phyloP scores from a whole-genome alignment of 2,888 invertebrate species.

The Andrena dorsata region DNA sequence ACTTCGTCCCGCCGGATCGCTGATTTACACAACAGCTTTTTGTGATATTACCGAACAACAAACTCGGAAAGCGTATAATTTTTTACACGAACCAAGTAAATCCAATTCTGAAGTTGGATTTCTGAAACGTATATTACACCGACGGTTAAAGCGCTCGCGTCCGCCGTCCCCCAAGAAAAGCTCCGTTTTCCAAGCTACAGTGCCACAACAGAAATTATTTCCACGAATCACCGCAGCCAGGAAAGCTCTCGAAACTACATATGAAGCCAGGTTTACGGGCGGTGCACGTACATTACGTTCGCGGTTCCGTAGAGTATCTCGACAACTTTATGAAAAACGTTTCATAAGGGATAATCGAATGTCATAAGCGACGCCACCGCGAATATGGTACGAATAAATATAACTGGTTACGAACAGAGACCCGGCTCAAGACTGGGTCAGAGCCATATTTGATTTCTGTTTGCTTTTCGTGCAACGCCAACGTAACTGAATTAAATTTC shows the following conservation, averaged over 20 bases:
- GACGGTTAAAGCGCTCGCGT: no score
- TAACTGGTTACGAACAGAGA: background rate
- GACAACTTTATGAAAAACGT: background rate
- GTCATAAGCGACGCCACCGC: background rate
- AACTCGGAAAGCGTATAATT: no score
- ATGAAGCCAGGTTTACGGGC: background rate
- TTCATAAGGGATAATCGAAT: slow-evolving; percentile 3
- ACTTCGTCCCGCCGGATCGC: no score
- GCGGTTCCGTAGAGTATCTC: background rate
- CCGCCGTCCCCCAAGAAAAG: no score
- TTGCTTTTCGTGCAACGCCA: slow-evolving; percentile 6
- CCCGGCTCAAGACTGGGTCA: background rate
- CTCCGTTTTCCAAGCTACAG: no score
- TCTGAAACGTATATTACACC: no score
- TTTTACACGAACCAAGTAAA: no score
- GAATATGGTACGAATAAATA: slow-evolving; percentile 38
- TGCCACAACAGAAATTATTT: background rate
- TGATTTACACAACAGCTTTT: no score
- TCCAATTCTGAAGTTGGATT: no score
- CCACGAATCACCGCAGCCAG: background rate
- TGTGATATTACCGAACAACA: no score
- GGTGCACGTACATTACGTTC: background rate
- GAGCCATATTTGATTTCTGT: slow-evolving; percentile 34
- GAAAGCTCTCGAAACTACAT: background rate
- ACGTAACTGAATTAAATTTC: slow-evolving; percentile 41